These are phyloP conservation scores for Thereva nobilitata DNA, from an alignment of 2,888 invertebrate species.

Conservation along the genomic window DNA sequence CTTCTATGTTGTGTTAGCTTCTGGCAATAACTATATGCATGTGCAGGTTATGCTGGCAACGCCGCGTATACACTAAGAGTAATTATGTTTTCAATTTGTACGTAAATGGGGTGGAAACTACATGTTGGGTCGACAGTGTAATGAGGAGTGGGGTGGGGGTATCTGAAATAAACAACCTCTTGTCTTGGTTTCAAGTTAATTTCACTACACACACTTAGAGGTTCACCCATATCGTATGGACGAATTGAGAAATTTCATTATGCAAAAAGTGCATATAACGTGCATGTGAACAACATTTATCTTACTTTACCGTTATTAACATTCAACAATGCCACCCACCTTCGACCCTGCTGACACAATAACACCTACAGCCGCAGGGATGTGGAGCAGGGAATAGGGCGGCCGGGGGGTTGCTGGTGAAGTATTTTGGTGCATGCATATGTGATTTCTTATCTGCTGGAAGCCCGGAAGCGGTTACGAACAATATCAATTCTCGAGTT, in stretches of 20 bases:
- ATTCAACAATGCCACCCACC: no score
- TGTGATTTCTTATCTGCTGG: no score
- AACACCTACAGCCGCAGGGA: no score
- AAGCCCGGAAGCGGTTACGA: no score
- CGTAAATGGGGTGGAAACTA: not conserved
- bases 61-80: not conserved
- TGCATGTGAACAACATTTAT: slow-evolving; percentile 8
- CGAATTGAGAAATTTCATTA: slow-evolving; percentile 33
- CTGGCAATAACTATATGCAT: no score
- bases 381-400: no score
- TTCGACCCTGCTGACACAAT: no score
- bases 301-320: slow-evolving; percentile 7
- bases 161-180: not conserved
- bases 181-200: slow-evolving; percentile 6
- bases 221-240: not conserved
- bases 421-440: no score
- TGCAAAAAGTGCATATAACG: slow-evolving; percentile 14
- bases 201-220: slow-evolving; percentile 1
- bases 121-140: slow-evolving; percentile 3
- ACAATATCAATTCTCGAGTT: no score
- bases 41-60: not conserved
- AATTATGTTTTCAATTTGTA: slow-evolving; percentile 31
- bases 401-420: no score
- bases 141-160: not conserved
- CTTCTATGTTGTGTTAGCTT: no score